Base-by-base conservation (phyloP, 2,888 invertebrate species). In the Kuschelorhynchus macadamiae region DNA sequence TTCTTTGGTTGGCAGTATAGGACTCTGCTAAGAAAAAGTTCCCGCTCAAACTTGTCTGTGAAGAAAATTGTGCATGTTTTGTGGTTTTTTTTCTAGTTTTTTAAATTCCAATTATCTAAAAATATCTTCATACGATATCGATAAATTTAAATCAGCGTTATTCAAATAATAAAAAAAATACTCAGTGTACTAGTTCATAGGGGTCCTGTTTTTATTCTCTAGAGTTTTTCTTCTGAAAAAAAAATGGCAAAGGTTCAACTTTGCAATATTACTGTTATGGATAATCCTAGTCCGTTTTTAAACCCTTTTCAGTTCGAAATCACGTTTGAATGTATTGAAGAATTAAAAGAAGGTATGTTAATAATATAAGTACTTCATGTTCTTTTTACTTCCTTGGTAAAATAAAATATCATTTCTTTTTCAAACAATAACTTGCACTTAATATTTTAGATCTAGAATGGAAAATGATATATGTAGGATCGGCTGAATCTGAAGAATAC, bases 381-480 rank as follows among this genome's bases (percentile, higher is more conserved):
- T n/a, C n/a, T n/a, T n/a, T n/a, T n/a, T n/a, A n/a, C n/a, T n/a
- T n/a, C n/a, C n/a, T n/a, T n/a, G n/a, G n/a, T n/a, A n/a, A n/a
- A n/a, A n/a, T n/a, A n/a, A n/a, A n/a, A n/a, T n/a, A n/a, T n/a
- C n/a, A n/a, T n/a, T n/a, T n/a, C n/a, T n/a, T n/a, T n/a, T n/a
- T n/a, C n/a, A n/a, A 11, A 1, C 46, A 46, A 21, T 12, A 7
- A 50, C n/a, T 12, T 8, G 4, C 1, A 42, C 18, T 50, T 70
- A n/a, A n/a, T 49, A 9, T 70, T 65, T 79, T 86, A 91, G 99
- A 99, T 87, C 86, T 99, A 68, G 99, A 99, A 87, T 99, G 99
- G 98, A 98, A 97, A 85, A 96, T 99, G 90, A 97, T 99, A 67
- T 99, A 99, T 85, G 99, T 99, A 1, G 98, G 98, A 8, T 97